Conservation (phyloP, 2,113 vertebrate genomes). For the Bos javanicus region DNA sequence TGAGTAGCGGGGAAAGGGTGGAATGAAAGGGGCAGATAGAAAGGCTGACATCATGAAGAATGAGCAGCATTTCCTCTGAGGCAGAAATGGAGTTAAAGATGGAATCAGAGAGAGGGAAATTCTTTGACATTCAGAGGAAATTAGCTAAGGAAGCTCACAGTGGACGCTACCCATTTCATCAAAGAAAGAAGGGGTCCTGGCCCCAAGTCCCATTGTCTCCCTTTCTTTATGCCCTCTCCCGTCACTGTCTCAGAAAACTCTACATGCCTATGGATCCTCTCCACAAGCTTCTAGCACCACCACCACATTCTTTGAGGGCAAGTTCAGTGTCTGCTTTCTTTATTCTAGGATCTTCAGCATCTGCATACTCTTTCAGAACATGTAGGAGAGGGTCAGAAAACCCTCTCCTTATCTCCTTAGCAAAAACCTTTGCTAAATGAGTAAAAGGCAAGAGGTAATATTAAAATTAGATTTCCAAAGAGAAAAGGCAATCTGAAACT, state of each 20-base stretch:
- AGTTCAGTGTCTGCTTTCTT: accelerated
- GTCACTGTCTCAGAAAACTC: not conserved
- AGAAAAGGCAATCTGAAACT: not conserved
- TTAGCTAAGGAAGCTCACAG: not conserved
- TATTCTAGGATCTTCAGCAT: not conserved
- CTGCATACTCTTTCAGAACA: not conserved
- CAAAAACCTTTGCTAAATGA: not conserved
- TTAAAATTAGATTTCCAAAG: not conserved
- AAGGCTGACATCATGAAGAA: accelerated
- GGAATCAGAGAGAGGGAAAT: not conserved
- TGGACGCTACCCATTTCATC: not conserved
- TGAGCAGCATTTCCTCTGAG: not conserved
- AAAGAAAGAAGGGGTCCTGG: not conserved
- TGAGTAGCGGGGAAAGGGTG: too few species aligned
- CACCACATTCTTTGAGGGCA: not conserved
- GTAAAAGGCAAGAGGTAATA: not conserved
- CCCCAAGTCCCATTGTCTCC: accelerated
- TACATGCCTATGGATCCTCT: accelerated
- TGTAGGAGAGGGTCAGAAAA: not conserved
- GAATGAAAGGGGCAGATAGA: not conserved
- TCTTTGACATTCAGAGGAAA: not conserved
- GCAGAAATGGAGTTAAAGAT: not conserved
- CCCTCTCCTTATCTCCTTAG: not conserved
- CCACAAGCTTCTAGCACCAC: too few species aligned
- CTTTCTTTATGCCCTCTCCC: accelerated